Evolutionary conservation across 2,797 vertebrate genomes (phyloP).

Genomic region (Cossypha dichroa): DNA sequence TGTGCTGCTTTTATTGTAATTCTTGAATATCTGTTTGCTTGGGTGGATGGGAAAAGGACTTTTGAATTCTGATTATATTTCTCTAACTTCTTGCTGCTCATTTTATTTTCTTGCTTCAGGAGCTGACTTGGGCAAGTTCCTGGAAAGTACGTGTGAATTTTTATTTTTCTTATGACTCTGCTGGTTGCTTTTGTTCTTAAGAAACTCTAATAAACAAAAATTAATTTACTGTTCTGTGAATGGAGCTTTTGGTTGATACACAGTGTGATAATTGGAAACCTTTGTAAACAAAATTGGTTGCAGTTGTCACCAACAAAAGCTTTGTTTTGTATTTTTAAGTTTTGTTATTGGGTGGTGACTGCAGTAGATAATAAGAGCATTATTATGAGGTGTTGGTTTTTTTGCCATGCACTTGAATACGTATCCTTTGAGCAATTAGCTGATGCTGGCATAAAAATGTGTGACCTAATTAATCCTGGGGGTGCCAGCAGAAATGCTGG

Average conservation of each 20-base stretch:
- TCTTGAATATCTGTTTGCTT: background rate
- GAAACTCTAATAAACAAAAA: constrained; percentile 17
- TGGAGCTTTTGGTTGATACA: background rate
- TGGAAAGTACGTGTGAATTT: constrained; percentile 52
- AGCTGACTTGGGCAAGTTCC: constrained; percentile 64
- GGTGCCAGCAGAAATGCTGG: background rate
- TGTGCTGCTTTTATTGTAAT: background rate
- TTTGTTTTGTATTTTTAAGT: background rate
- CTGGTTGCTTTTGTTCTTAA: constrained; percentile 17
- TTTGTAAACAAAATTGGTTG: background rate
- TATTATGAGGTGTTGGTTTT: background rate
- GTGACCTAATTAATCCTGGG: background rate
- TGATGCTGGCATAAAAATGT: background rate
- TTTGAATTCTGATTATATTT: background rate
- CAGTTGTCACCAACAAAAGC: background rate
- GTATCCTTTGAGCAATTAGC: background rate
- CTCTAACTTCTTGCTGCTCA: constrained; percentile 32
- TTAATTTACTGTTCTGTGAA: background rate
- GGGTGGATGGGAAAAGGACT: background rate
- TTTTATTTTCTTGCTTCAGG: constrained; percentile 65
- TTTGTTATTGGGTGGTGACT: background rate
- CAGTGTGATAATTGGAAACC: background rate
- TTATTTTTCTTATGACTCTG: background rate
- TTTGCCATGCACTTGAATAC: background rate
- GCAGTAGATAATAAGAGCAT: background rate